phyloP scores from a whole-genome alignment of 2,113 vertebrate species.

The Alethe castanea region DNA sequence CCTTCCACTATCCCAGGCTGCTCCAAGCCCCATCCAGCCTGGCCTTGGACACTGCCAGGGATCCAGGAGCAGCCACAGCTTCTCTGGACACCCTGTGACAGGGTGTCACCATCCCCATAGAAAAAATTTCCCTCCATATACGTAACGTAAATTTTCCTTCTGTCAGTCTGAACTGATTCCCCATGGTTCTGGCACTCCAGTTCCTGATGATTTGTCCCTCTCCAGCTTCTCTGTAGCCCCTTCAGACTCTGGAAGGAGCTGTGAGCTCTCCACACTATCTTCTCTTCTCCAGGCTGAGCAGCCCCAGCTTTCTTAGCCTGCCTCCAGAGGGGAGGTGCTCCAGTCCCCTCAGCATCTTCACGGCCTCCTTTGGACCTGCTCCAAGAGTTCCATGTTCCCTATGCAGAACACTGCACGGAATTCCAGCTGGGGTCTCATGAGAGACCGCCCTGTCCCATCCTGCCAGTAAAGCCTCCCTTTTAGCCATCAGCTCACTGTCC shows the following conservation, averaged over 20 bases:
- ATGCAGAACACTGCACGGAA: fast-evolving
- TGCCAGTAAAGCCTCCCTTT: not conserved
- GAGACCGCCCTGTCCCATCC: not conserved
- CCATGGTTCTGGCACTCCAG: fast-evolving
- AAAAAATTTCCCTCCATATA: fast-evolving
- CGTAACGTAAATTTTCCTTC: not conserved
- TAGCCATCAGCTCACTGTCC: not conserved
- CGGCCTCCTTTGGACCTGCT: not conserved
- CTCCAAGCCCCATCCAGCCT: fast-evolving
- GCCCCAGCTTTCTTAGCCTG: not conserved
- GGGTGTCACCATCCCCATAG: fast-evolving
- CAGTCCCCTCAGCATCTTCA: fast-evolving
- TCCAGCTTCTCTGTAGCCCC: not conserved
- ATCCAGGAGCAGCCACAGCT: not conserved
- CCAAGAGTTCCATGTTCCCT: not conserved
- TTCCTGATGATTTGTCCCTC: fast-evolving
- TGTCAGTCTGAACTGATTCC: fast-evolving
- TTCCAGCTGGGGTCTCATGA: fast-evolving
- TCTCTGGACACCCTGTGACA: not conserved
- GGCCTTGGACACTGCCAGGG: not conserved
- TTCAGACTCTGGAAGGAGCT: not conserved
- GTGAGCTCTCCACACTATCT: not conserved
- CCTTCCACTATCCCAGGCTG: fast-evolving
- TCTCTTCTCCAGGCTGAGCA: not conserved
- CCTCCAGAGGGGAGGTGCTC: fast-evolving